Evolutionary conservation across 1,140 invertebrate species (phyloP), one percentile per base, ranked within the genome.

Genomic region (Drosophila pseudoobscura): DNA sequence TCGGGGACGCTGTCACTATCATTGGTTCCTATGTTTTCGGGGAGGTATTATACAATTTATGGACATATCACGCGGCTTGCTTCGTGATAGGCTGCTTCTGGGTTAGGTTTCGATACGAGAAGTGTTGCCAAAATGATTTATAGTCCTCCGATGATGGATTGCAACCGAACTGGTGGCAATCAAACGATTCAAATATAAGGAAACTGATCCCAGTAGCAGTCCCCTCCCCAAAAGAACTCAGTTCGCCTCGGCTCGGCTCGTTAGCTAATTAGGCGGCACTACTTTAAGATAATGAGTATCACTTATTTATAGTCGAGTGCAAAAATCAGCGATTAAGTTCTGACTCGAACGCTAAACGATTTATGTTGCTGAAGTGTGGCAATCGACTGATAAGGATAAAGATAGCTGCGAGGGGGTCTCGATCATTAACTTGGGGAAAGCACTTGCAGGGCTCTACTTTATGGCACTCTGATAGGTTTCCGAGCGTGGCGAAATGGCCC

Each of bases 241-340:
- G 15, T 35, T 69, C 31, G 39, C 3, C 5, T 24, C 24, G 24
- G 24, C 24, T 45, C 17, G 17, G 22, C 45, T 69, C 31, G 39
- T 31, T 54, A 22, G 52, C 26, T 69, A 50, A 70, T 70, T 50
- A 69, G 64, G 31, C 20, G 62, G 62, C 62, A 49, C 9, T 53
- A 53, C 51, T 35, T 56, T 56, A 8, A 13, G 65, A 50, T 13
- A 57, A 45, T 15, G 11, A 26, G 51, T 5, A 11, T 4, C 56
- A 6, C 29, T 75, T 50, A 78, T 71, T 71, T 83, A 83, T 63
- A 54, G 58, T 77, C 73, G 57, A 65, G 61, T 66, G 41, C 39
- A 52, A 56, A 85, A 84, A 87, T 87, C 82, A 85, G 53, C 79
- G 61, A 83, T 83, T 83, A 83, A 62, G 63, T 53, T 65, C 57